Base-by-base conservation (phyloP, 2,888 invertebrate genomes). In the Hyposoter dolosus region DNA sequence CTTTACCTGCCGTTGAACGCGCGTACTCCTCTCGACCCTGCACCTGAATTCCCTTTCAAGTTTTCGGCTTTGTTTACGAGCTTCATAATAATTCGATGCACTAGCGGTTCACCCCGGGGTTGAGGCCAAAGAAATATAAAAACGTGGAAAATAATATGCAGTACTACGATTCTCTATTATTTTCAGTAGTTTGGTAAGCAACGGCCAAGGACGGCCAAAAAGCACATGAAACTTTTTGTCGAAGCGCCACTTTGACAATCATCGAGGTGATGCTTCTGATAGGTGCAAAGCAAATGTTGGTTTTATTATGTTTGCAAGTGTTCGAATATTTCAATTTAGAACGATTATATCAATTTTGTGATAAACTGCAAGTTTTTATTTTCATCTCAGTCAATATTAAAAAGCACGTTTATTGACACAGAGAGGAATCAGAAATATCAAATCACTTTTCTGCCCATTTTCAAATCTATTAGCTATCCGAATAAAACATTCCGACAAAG, bases 51-150 rank as follows among this genome's bases (percentile, higher is more conserved):
- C 90, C 91, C 92, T 93, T 93, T 92, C 91, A 93, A 92, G 92
- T 93, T 91, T 90, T 40, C 35, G 89, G 91, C 91, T 93, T 92
- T 93, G 92, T 93, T 93, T 92, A 91, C 91, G 90, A 90, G 90
- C 90, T 92, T 91, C 91, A 91, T 91, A 92, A 92, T 91, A 92
- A 92, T 91, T 90, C 88, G 85, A 86, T 87, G 85, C 86, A 85
- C 60, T 35, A 79, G 66, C 82, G 63, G 60, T 43, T 85, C 72
- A 53, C 50, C 85, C 45, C 56, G 45, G 60, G 72, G 28, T 71
- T 78, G 76, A 28, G 47, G 69, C 56, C 12, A 79, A 79, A 32
- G 50, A 82, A 53, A 28, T 79, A 77, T 60, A 77, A 60, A 43
- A 65, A 60, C 47, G 15, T n/a, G 45, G 40, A 47, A 53, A n/a